Conservation (phyloP, 2,797 vertebrate genomes). For the Lates japonicus region DNA sequence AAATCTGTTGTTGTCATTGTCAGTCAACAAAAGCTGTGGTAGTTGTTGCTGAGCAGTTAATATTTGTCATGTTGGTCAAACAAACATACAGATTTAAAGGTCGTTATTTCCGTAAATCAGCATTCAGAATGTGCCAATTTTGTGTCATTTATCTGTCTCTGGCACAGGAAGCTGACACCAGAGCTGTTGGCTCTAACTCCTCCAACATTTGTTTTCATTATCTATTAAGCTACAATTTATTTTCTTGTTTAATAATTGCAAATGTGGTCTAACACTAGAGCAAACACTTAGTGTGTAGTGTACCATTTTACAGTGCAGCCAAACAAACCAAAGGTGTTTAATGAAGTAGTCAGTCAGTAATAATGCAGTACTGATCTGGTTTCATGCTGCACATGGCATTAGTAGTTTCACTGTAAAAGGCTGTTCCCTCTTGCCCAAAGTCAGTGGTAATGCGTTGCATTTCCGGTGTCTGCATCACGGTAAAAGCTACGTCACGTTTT, state of each 20-base stretch:
- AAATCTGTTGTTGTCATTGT: too few species aligned
- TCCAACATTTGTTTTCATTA: too few species aligned
- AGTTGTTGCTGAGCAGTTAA: too few species aligned
- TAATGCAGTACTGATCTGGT: neutral
- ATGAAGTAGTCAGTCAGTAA: neutral
- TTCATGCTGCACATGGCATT: neutral
- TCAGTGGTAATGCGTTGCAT: too few species aligned
- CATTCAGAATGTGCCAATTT: neutral
- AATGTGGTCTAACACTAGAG: too few species aligned
- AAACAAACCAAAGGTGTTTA: neutral
- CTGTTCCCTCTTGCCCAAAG: neutral
- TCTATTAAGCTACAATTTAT: too few species aligned
- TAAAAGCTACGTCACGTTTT: neutral
- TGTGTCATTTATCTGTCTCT: neutral
- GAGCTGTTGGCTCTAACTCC: neutral
- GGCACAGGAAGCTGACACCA: neutral
- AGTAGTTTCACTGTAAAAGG: neutral
- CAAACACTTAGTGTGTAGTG: neutral
- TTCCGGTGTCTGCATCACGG: neutral
- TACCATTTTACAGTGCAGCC: neutral
- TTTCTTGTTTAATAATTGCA: neutral
- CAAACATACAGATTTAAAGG: neutral
- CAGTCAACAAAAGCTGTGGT: too few species aligned
- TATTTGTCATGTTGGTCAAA: neutral
- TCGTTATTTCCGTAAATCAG: too few species aligned